Evolutionary conservation across 2,797 vertebrate genomes (phyloP), one percentile per base, ranked within the genome.

Genomic region (Pangasius djambal): DNA sequence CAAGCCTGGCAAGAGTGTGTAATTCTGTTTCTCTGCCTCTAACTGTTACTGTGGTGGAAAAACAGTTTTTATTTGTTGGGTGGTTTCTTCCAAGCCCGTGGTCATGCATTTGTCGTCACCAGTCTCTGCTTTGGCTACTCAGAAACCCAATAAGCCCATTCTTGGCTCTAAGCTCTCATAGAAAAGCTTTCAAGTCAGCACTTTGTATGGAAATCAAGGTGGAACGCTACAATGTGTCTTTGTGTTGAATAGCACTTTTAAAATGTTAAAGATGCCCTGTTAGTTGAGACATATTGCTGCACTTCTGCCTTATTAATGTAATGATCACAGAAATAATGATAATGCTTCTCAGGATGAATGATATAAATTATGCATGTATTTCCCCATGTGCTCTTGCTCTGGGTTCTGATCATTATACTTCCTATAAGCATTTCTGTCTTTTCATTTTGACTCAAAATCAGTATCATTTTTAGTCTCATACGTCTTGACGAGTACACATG

Each of bases 261-360:
- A 61, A 44, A 61, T 40, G 22, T 28, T 28, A 28, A 44, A 31
- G 48, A 31, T 31, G 50, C 16, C 28, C 18, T 59, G 31, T 57
- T 81, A 12, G 52, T 34, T 22, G 52, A 81, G 77, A 81, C 28
- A 20, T 37, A 25, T 37, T 61, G 57, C 57, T 15, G 31, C 55
- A 82, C 31, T 40, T 82, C 57, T 61, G 34, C 31, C 8, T 81
- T 59, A 37, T 37, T 34, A 57, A 81, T 59, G 55, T 59, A 59
- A 84, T 67, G 18, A 84, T 63, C n/a, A 50, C 40, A 31, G 61
- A 67, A n/a, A 48, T 84, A n/a, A 84, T 31, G 61, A 65, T 65
- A 50, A 20, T 84, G 82, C 40, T 48, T 50, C 40, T 50, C 40
- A 67, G 16, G 61, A 50, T 48, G 63, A 50, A 69, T 50, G 5